These are phyloP conservation scores for Beroe forskalii DNA, from an alignment of 37 sponge, comb jelly and placozoan genomes.

Conservation along the genomic window DNA sequence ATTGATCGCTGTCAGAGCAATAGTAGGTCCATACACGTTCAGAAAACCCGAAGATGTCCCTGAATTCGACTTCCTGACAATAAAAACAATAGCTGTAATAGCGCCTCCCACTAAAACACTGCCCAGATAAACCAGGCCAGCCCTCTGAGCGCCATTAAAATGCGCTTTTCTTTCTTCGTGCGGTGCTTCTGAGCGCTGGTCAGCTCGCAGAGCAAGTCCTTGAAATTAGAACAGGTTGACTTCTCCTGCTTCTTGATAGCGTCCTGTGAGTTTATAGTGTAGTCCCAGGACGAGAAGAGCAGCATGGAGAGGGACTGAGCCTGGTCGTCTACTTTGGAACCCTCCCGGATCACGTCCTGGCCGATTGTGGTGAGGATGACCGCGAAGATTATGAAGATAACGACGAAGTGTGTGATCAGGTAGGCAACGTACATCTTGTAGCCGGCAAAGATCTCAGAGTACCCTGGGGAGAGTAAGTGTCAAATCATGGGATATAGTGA, in stretches of 20 bases:
- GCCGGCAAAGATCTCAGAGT: background rate
- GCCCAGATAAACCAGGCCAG: slow-evolving; percentile 62
- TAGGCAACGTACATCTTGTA: slow-evolving; percentile 58
- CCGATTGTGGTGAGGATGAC: slow-evolving; percentile 17
- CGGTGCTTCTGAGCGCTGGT: slow-evolving; percentile 54
- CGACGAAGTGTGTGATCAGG: slow-evolving; percentile 16
- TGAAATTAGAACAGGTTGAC: slow-evolving; percentile 51
- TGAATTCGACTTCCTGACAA: background rate
- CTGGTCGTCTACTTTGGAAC: background rate
- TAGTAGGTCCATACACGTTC: slow-evolving; percentile 53
- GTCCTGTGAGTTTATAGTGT: slow-evolving; percentile 7
- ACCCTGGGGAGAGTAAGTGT: no score
- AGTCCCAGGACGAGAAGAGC: slow-evolving; percentile 40
- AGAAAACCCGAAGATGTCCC: background rate
- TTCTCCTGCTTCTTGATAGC: slow-evolving; percentile 47
- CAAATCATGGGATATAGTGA: background rate
- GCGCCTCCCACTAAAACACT: slow-evolving; percentile 30
- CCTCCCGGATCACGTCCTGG: slow-evolving; percentile 22
- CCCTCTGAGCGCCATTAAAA: background rate
- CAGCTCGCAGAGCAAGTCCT: slow-evolving; percentile 63
- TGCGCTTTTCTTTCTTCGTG: slow-evolving; percentile 7
- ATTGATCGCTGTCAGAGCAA: slow-evolving; percentile 52
- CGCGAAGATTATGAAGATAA: slow-evolving; percentile 5
- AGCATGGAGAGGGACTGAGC: slow-evolving; percentile 15
- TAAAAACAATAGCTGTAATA: slow-evolving; percentile 47